Evolutionary conservation across 2,888 invertebrate species (phyloP), one percentile per base, ranked within the genome.

Genomic region (Cephus runcator): DNA sequence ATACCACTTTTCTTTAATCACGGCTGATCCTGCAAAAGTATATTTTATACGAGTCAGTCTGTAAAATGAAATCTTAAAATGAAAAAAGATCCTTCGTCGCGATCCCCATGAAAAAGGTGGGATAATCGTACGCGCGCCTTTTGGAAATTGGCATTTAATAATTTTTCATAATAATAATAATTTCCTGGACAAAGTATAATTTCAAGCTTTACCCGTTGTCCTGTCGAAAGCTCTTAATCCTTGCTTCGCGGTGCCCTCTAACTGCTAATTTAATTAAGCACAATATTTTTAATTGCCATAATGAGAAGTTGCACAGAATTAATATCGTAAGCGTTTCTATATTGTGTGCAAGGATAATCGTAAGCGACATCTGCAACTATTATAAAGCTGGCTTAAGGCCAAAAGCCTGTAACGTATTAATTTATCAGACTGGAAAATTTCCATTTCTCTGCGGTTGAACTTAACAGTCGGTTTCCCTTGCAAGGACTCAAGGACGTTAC

Each of bases 371-470:
- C 56, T 23, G 56, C 56, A 56, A 56, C 23, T 2, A 23, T 56
- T 23, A 23, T 23, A 23, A 82, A 83, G 80, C 81, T 85, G 85
- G 85, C 86, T n/a, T 15, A 11, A 12, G 30, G 83, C 85, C 85
- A 85, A 75, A 73, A 73, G 83, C 84, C 79, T 81, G 85, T 81
- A 83, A 83, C 78, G 76, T 79, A 81, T 85, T 85, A 83, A 85
- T 85, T 84, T 81, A 81, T 73, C 69, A 80, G 77, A 69, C 75
- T 73, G 69, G 69, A 73, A 77, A 75, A 82, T 82, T 81, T 83
- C 81, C 82, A 80, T 79, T 80, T 80, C 78, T 81, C 80, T 79
- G 83, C 78, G 79, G 76, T 74, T 74, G 69, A 23, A 75, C 68
- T 34, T 36, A 69, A 75, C 36, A 56, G 68, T 56, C 6, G 36